Conservation (phyloP, 2,888 invertebrate species). For the Cenopis cana region DNA sequence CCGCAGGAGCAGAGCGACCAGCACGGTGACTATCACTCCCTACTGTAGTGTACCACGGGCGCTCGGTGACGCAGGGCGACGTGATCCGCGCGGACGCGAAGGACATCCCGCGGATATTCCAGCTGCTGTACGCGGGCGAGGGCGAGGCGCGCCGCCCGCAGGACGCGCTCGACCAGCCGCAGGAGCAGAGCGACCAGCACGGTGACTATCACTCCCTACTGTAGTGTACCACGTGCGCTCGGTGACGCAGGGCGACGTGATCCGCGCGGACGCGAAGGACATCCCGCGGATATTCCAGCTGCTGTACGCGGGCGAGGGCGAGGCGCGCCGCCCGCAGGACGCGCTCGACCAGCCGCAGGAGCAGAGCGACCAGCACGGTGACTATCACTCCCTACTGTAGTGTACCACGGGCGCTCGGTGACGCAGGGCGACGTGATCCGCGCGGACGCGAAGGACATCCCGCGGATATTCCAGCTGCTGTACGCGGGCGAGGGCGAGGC, state of each 20-base stretch:
- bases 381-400: not conserved
- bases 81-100: slow-evolving; percentile 99
- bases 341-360: slow-evolving; percentile 81
- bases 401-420: slow-evolving; percentile 92
- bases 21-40: no score
- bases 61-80: slow-evolving; percentile 96
- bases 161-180: slow-evolving; percentile 84
- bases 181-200: slow-evolving; percentile 66
- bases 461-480: slow-evolving; percentile 98
- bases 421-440: slow-evolving; percentile 98
- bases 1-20: slow-evolving; percentile 71
- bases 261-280: slow-evolving; percentile 99
- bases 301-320: slow-evolving; percentile 98
- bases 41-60: slow-evolving; percentile 86
- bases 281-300: slow-evolving; percentile 99
- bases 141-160: slow-evolving; percentile 95
- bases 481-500: slow-evolving; percentile 90
- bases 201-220: not conserved
- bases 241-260: slow-evolving; percentile 96
- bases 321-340: slow-evolving; percentile 92
- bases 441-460: slow-evolving; percentile 99
- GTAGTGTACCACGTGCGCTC: slow-evolving; percentile 91
- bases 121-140: slow-evolving; percentile 98
- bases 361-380: slow-evolving; percentile 62
- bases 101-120: slow-evolving; percentile 99